Evolutionary conservation across 2,797 vertebrate genomes (phyloP).

Genomic region (Eulemur rubriventer): DNA sequence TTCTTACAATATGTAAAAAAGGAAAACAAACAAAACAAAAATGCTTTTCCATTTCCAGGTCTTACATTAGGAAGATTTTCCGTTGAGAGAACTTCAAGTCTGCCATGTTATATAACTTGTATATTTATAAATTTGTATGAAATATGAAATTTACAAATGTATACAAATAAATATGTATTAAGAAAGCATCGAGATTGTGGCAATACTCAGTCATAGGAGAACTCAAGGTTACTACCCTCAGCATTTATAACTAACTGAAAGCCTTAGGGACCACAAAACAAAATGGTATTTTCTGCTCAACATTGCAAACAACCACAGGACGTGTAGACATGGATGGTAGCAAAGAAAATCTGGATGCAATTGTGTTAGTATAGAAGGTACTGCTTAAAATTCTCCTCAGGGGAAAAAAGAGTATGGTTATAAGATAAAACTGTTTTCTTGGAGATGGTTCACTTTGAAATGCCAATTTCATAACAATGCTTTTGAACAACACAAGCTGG

Average conservation of each 20-base stretch:
- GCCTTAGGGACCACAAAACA: background rate
- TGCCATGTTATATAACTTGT: background rate
- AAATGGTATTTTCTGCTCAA: constrained; percentile 22
- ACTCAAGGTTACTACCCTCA: background rate
- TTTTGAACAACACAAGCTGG: background rate
- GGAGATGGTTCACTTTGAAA: background rate
- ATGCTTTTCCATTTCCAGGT: background rate
- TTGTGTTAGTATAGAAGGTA: background rate
- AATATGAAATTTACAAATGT: background rate
- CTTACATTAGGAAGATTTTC: background rate
- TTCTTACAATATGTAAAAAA: background rate
- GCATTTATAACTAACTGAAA: constrained; percentile 30
- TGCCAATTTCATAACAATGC: background rate
- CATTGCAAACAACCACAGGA: background rate
- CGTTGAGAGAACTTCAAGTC: background rate
- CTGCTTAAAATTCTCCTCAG: constrained; percentile 5
- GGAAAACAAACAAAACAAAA: background rate
- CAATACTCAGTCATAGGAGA: background rate
- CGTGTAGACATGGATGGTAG: background rate
- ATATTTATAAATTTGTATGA: background rate
- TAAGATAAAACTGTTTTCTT: constrained; percentile 13
- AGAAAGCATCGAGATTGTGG: background rate
- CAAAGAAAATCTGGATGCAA: background rate
- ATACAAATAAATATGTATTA: background rate
- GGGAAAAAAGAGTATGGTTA: background rate